Percentiles rank a stretch among this genome's conserved stretches.
These are phyloP conservation scores for Rhadinocentrus ornatus DNA, from an alignment of 2,797 vertebrate genomes.

Conservation along the genomic window DNA sequence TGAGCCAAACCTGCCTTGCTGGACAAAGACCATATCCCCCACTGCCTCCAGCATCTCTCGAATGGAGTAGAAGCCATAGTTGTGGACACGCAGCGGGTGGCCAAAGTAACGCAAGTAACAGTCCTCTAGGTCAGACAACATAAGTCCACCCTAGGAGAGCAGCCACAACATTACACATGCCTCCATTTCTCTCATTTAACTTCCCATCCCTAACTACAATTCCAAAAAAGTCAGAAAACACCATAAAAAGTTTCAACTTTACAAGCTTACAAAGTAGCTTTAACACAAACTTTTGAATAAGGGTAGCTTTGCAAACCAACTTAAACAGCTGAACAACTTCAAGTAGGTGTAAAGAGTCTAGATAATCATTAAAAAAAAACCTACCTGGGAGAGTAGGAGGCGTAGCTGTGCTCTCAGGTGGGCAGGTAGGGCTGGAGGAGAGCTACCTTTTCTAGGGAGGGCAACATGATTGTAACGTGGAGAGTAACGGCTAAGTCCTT, in stretches of 20 bases:
- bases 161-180: neutral
- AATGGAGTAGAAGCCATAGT: slow-evolving; percentile 88
- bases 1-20: slow-evolving; percentile 85
- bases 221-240: neutral
- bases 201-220: neutral
- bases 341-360: neutral
- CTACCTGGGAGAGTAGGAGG: slow-evolving; percentile 84
- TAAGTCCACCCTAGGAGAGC: slow-evolving; percentile 80
- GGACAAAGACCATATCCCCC: slow-evolving; percentile 81
- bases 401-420: slow-evolving; percentile 86
- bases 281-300: no score
- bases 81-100: slow-evolving; percentile 76
- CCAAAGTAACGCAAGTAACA: slow-evolving; percentile 84
- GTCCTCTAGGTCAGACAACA: slow-evolving; percentile 85
- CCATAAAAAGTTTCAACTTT: neutral
- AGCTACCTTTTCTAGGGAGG: slow-evolving; percentile 73
- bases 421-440: slow-evolving; percentile 80
- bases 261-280: neutral
- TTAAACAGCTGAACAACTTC: neutral
- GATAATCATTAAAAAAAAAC: neutral
- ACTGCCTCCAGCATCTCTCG: slow-evolving; percentile 84
- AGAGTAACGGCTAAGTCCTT: slow-evolving; percentile 28
- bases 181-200: neutral
- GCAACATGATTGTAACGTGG: slow-evolving; percentile 33
- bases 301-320: neutral